A percentile compares a stretch with the other conserved stretches of the same genome.
Evolutionary conservation across 2,797 vertebrate genomes (phyloP).

Genomic region (Rousettus madagascariensis): DNA sequence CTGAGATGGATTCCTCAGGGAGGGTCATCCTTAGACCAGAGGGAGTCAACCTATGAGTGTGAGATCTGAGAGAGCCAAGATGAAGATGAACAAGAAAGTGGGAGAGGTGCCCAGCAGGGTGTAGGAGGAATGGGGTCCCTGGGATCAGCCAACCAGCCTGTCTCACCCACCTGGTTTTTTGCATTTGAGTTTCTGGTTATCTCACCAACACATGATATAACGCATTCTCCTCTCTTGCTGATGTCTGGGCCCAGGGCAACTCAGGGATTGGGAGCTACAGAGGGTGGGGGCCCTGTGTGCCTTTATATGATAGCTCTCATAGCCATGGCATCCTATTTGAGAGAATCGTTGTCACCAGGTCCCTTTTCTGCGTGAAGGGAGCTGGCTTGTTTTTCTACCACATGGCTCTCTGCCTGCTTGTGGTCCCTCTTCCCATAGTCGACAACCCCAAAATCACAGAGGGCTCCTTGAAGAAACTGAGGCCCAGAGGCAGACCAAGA

Average conservation of each 20-base stretch:
- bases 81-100: too few species aligned
- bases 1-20: background rate
- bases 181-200: background rate
- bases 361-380: background rate
- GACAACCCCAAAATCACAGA: background rate
- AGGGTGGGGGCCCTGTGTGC: too few species aligned
- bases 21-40: background rate
- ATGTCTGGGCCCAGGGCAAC: too few species aligned
- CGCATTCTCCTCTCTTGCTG: too few species aligned
- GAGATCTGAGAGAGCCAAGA: background rate
- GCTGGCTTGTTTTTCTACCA: background rate
- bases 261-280: too few species aligned
- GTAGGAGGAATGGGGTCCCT: background rate
- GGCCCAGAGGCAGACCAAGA: background rate
- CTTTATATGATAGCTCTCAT: too few species aligned
- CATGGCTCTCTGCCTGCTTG: background rate
- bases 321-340: background rate
- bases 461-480: background rate
- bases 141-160: background rate
- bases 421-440: background rate
- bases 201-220: too few species aligned
- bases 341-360: background rate
- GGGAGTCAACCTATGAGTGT: background rate
- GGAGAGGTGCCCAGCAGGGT: background rate
- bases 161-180: background rate